These are phyloP conservation scores for Hyperoplus immaculatus DNA, from an alignment of 2,797 vertebrate genomes.

Conservation along the genomic window DNA sequence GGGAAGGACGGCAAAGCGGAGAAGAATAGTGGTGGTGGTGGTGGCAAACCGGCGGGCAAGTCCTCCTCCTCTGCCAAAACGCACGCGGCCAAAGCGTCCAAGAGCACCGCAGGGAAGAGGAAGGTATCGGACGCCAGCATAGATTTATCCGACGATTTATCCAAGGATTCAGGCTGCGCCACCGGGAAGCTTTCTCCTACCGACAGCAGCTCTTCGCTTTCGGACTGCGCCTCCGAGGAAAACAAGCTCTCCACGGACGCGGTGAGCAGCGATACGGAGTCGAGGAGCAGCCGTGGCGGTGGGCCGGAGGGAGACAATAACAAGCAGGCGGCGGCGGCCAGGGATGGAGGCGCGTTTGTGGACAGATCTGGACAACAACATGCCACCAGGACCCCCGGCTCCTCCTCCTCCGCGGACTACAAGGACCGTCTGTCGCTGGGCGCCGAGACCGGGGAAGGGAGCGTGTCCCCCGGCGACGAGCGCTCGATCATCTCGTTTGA, in stretches of 20 bases:
- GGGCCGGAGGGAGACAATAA: constrained; percentile 68
- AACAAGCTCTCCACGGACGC: constrained; percentile 90
- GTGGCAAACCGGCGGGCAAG: constrained; percentile 75
- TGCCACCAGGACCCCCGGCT: constrained; percentile 57
- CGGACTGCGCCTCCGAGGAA: constrained; percentile 87
- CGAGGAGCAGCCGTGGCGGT: constrained; percentile 82
- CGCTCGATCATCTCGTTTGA: constrained; percentile 91
- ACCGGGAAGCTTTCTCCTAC: constrained; percentile 85
- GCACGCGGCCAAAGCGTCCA: constrained; percentile 72
- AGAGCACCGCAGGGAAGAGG: constrained; percentile 75
- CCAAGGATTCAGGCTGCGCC: constrained; percentile 85
- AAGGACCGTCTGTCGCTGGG: constrained; percentile 77
- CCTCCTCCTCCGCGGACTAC: constrained; percentile 71
- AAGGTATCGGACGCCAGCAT: constrained; percentile 83
- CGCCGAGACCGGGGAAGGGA: constrained; percentile 79
- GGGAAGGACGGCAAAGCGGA: constrained; percentile 84
- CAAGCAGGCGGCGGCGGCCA: constrained; percentile 30
- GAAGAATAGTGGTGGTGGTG: constrained; percentile 28
- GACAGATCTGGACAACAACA: constrained; percentile 59
- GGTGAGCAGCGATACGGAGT: constrained; percentile 90
- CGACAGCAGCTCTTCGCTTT: constrained; percentile 92
- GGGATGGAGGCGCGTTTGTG: constrained; percentile 54
- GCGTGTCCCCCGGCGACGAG: constrained; percentile 87
- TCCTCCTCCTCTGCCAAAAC: constrained; percentile 73
- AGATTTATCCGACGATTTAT: constrained; percentile 81